These are phyloP conservation scores for Champsocephalus esox DNA, from an alignment of 2,797 vertebrate genomes.

Conservation along the genomic window DNA sequence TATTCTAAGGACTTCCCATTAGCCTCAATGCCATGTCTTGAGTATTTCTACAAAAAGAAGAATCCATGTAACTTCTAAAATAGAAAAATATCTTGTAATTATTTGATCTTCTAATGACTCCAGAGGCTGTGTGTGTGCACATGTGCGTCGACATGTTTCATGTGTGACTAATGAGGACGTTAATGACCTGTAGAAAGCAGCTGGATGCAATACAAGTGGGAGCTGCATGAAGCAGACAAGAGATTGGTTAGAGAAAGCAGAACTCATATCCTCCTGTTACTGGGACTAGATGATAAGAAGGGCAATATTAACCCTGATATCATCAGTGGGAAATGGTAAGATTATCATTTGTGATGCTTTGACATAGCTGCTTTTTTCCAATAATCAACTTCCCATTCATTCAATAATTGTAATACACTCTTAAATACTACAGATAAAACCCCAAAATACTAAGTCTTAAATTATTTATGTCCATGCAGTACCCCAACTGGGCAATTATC, in stretches of 20 bases:
- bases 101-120: background rate
- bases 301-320: constrained; percentile 7
- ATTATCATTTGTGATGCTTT: background rate
- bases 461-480: background rate
- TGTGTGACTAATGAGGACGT: constrained; percentile 50
- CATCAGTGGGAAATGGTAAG: constrained; percentile 4
- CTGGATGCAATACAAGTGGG: constrained; percentile 39
- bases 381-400: background rate
- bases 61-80: background rate
- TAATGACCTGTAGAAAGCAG: constrained; percentile 55
- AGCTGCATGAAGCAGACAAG: constrained; percentile 19
- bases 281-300: constrained; percentile 14
- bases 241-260: background rate
- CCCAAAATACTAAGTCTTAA: background rate
- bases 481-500: background rate
- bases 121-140: constrained; percentile 1
- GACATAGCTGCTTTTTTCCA: background rate
- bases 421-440: background rate
- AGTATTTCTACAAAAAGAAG: background rate
- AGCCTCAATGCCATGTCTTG: background rate
- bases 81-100: background rate
- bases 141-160: constrained; percentile 3
- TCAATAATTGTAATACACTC: background rate
- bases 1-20: no score
- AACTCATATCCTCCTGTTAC: background rate